Conservation (phyloP, 2,797 vertebrate species). For the Darevskia mixta region DNA sequence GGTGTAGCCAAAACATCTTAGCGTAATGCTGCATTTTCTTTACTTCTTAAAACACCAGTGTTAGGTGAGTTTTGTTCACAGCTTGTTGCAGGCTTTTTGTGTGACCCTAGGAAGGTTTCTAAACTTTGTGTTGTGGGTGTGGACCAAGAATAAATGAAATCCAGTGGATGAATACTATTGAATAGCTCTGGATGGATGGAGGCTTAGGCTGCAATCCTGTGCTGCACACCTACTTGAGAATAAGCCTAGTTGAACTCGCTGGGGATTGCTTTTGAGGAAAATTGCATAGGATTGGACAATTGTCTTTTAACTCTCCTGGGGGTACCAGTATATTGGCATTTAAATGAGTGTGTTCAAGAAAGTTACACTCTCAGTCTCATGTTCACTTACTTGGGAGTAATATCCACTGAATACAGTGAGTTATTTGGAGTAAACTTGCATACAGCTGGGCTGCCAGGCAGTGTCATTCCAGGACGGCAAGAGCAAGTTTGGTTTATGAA, state of each 20-base stretch:
- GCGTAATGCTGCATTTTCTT: neutral
- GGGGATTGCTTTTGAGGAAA: neutral
- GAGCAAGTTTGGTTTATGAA: rapidly evolving
- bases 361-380: neutral
- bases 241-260: neutral
- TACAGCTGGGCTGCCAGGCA: neutral
- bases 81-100: neutral
- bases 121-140: neutral
- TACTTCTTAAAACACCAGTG: neutral
- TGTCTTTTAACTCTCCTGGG: neutral
- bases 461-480: rapidly evolving
- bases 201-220: neutral
- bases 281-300: neutral
- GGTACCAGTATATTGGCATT: neutral
- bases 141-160: neutral
- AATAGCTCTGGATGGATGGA: neutral
- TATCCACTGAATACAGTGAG: rapidly evolving
- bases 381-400: neutral
- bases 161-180: neutral
- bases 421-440: neutral
- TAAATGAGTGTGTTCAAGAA: neutral
- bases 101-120: neutral
- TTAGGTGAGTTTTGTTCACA: neutral
- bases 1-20: neutral
- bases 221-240: neutral